Conservation (phyloP, 37 sponge, comb jelly and placozoan species). For the Aplysina aerophoba region DNA sequence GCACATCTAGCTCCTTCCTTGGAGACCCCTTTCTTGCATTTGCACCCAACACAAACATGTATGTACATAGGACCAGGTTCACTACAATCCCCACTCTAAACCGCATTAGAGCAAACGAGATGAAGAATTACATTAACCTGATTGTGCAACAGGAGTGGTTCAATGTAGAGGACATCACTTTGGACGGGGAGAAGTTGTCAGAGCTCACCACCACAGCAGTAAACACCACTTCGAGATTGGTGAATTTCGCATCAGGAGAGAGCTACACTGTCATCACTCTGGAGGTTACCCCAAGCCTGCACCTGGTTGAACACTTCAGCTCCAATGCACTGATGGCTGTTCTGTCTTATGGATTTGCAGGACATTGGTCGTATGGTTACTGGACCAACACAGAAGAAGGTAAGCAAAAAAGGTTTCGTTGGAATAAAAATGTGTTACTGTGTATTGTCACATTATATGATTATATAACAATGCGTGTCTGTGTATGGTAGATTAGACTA, state of each 20-base stretch:
- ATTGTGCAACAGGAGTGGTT: background rate
- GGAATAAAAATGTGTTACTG: too few species aligned
- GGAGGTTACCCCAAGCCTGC: background rate
- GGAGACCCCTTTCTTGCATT: conserved; percentile 4
- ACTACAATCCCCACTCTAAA: background rate
- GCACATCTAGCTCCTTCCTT: background rate
- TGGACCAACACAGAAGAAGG: background rate
- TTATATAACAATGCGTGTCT: too few species aligned
- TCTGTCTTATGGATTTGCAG: conserved; percentile 16
- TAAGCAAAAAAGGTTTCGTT: too few species aligned
- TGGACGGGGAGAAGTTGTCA: background rate
- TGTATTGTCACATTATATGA: too few species aligned
- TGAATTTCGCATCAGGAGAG: background rate
- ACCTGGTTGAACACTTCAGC: background rate
- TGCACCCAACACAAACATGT: background rate
- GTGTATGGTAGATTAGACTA: too few species aligned
- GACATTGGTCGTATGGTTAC: conserved; percentile 1
- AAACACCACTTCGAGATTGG: background rate
- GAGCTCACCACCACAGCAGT: background rate
- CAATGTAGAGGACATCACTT: background rate
- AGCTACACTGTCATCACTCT: background rate
- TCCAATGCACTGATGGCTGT: background rate
- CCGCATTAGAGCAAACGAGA: background rate
- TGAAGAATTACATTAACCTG: background rate
- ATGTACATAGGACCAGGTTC: background rate